A percentile compares a stretch with the other conserved stretches of the same genome.
Conservation (phyloP, 2,888 invertebrate genomes). For the Allacma fusca region DNA sequence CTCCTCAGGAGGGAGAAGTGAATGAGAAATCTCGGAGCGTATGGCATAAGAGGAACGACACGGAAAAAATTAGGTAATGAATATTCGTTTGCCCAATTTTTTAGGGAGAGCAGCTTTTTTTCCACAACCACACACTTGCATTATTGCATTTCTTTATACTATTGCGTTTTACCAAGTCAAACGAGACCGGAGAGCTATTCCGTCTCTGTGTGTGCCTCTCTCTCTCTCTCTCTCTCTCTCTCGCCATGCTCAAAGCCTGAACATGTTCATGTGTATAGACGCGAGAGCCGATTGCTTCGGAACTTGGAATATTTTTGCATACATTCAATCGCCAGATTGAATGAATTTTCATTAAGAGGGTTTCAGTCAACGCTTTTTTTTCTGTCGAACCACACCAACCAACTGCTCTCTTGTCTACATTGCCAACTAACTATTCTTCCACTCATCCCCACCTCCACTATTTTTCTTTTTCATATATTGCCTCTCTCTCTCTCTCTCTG, state of each 20-base stretch:
- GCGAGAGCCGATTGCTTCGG: conserved; percentile 49
- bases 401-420: conserved; percentile 7
- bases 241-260: background rate
- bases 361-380: conserved; percentile 37
- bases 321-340: conserved; percentile 51
- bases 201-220: background rate
- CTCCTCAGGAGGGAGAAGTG: conserved; percentile 6
- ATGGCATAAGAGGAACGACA: conserved; percentile 30
- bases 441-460: background rate
- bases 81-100: conserved; percentile 53
- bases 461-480: conserved; percentile 24
- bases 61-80: conserved; percentile 53
- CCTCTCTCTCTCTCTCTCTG: conserved; percentile 6
- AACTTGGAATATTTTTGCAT: conserved; percentile 55
- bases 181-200: background rate
- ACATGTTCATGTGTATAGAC: background rate
- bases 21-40: conserved; percentile 10
- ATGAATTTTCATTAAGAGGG: conserved; percentile 54
- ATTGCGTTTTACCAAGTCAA: conserved; percentile 18
- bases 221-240: conserved; percentile 10
- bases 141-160: conserved; percentile 43
- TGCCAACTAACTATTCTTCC: conserved; percentile 29
- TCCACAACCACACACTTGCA: conserved; percentile 29
- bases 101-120: conserved; percentile 29
- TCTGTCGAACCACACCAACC: background rate